These are phyloP conservation scores for Pterostichus niger DNA, from an alignment of 2,888 invertebrate genomes.

Conservation along the genomic window DNA sequence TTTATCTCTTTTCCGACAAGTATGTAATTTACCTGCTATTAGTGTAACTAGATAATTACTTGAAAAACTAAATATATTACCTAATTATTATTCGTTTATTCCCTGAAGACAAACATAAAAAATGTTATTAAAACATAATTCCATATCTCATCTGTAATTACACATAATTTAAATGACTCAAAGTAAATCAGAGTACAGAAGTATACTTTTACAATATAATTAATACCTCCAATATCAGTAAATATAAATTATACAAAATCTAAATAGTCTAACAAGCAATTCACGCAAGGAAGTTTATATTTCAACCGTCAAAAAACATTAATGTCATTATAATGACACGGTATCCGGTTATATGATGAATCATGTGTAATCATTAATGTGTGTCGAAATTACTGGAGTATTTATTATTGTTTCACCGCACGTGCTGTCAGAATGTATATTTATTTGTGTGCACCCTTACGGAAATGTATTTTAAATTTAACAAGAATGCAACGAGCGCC, in stretches of 20 bases:
- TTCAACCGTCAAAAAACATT: constrained; percentile 43
- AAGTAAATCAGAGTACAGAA: not conserved
- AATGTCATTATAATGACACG: constrained; percentile 48
- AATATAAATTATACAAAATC: not conserved
- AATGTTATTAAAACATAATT: constrained; percentile 29
- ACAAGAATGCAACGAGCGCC: constrained; percentile 10
- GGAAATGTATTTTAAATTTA: constrained; percentile 37
- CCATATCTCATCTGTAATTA: not conserved
- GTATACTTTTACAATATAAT: constrained; percentile 8
- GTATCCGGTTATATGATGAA: constrained; percentile 41
- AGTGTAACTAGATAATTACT: not conserved
- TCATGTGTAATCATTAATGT: constrained; percentile 33
- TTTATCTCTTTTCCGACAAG: not conserved
- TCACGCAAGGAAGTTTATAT: constrained; percentile 25
- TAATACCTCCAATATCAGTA: not conserved
- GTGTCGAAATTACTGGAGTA: constrained; percentile 21
- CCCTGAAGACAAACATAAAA: not conserved
- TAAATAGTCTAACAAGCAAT: constrained; percentile 1
- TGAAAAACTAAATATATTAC: constrained; percentile 14
- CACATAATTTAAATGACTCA: not conserved
- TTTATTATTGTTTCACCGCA: constrained; percentile 5
- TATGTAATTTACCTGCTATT: constrained; percentile 2
- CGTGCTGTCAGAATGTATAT: constrained; percentile 27
- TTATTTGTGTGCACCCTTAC: constrained; percentile 42
- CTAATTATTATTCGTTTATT: not conserved